Conservation (phyloP, 2,113 vertebrate genomes). For the Rhombomys opimus region DNA sequence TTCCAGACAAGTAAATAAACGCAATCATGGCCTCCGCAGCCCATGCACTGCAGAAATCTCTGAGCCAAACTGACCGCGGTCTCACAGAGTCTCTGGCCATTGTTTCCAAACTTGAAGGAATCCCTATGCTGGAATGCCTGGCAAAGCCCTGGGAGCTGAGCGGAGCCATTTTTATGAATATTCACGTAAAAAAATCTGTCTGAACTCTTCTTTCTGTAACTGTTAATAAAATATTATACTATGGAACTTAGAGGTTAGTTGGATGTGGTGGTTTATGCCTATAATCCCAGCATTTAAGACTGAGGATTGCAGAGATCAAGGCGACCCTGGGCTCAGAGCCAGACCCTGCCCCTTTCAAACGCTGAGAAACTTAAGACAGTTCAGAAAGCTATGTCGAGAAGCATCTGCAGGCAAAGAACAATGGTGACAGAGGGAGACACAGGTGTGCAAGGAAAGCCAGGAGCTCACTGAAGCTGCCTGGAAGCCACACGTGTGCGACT, state of each 20-base stretch:
- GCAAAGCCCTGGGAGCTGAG: not conserved
- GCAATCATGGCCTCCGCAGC: not conserved
- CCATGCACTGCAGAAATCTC: not conserved
- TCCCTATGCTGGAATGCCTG: not conserved
- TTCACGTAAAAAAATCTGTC: not conserved
- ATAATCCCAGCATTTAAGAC: not conserved
- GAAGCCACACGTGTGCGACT: not conserved
- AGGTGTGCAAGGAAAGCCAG: not conserved
- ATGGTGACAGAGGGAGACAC: not conserved
- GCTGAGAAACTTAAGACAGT: not conserved
- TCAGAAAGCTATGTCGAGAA: slow-evolving; percentile 1
- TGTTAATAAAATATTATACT: not conserved
- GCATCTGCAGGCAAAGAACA: not conserved
- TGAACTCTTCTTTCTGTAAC: not conserved
- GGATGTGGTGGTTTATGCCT: not conserved
- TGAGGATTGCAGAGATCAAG: not conserved
- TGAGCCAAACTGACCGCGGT: not conserved
- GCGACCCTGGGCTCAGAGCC: not conserved
- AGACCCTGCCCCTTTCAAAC: not conserved
- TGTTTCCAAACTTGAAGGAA: not conserved
- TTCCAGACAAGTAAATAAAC: slow-evolving; percentile 5
- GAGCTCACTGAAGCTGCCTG: not conserved
- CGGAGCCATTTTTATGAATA: not conserved
- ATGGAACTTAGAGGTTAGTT: not conserved
- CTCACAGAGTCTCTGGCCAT: not conserved